Evolutionary conservation across 2,888 invertebrate genomes (phyloP).

Genomic region (Melinopterus prodromus): DNA sequence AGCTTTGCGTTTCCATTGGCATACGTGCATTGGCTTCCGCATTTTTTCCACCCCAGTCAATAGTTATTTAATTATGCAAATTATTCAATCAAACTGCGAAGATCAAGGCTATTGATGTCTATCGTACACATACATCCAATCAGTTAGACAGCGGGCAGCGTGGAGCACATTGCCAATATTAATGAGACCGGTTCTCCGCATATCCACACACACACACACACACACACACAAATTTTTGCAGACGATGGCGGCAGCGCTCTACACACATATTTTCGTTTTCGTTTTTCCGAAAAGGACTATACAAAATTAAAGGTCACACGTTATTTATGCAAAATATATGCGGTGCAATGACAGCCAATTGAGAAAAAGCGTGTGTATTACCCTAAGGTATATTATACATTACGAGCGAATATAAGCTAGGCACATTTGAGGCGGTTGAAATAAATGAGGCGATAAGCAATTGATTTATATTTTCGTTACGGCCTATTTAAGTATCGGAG

Average conservation of each 20-base stretch:
- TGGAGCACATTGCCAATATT: conserved; percentile 4
- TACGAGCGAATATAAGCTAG: neutral
- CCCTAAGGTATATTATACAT: neutral
- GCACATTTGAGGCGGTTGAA: neutral
- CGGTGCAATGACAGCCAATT: neutral
- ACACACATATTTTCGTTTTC: neutral
- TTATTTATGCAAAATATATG: conserved; percentile 4
- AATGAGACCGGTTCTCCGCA: neutral
- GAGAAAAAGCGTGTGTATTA: neutral
- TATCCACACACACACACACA: neutral
- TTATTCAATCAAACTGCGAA: conserved; percentile 4
- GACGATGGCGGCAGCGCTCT: neutral
- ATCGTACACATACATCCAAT: conserved; percentile 4
- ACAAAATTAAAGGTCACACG: neutral
- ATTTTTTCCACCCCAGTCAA: neutral
- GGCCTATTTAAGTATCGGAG: neutral
- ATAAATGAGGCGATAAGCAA: neutral
- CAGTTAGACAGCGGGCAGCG: neutral
- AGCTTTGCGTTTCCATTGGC: neutral
- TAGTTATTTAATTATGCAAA: conserved; percentile 4
- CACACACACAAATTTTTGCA: neutral
- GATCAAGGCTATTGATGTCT: conserved; percentile 4
- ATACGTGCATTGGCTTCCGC: neutral
- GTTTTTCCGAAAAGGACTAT: neutral
- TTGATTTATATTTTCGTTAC: neutral